These are phyloP conservation scores for Plutella xylostella DNA, from an alignment of 2,888 invertebrate genomes.

Conservation along the genomic window DNA sequence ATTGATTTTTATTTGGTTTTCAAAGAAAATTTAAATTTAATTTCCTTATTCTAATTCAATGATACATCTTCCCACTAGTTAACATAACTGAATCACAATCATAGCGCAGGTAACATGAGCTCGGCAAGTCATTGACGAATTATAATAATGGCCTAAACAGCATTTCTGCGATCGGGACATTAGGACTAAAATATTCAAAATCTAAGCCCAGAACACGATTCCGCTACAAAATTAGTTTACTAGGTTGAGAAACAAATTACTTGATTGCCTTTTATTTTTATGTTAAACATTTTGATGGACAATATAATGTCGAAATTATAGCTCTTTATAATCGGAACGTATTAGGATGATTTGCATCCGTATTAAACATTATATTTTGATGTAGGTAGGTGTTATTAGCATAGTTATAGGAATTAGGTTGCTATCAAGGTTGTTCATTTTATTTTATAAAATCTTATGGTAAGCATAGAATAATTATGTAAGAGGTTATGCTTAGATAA, in stretches of 20 bases:
- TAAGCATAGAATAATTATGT: conserved; percentile 44
- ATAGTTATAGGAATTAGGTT: conserved; percentile 64
- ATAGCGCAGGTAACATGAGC: too few species aligned
- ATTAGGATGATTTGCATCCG: conserved; percentile 68
- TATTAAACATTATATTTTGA: conserved; percentile 68
- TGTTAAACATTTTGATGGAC: conserved; percentile 68
- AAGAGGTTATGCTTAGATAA: conserved; percentile 39
- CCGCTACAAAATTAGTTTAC: conserved; percentile 56
- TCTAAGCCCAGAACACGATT: conserved; percentile 45
- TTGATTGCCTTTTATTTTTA: conserved; percentile 65
- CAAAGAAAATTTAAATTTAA: too few species aligned
- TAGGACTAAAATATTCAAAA: conserved; percentile 30
- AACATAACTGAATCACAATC: too few species aligned
- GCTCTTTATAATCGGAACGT: conserved; percentile 65
- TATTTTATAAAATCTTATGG: conserved; percentile 52
- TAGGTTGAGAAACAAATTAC: conserved; percentile 65
- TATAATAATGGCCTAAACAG: too few species aligned
- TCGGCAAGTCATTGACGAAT: too few species aligned
- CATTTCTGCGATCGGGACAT: conserved; percentile 27
- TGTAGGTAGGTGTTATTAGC: conserved; percentile 63
- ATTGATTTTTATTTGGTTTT: too few species aligned
- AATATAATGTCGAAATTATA: conserved; percentile 68
- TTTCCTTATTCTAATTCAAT: too few species aligned
- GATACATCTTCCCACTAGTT: too few species aligned
- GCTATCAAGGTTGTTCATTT: conserved; percentile 58